Base-by-base conservation (phyloP, 2,888 invertebrate species). In the Dryadula phaetusa region DNA sequence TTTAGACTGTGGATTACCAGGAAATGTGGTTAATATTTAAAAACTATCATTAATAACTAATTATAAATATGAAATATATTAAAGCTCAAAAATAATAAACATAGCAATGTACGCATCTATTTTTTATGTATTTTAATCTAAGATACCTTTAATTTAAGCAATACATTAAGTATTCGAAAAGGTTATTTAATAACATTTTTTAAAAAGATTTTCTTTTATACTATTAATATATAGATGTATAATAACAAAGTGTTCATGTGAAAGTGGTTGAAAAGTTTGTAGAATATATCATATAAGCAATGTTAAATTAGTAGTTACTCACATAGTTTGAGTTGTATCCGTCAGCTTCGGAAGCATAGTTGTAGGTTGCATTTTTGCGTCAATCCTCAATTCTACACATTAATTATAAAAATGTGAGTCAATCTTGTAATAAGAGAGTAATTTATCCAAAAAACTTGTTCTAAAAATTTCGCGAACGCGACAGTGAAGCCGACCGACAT, bases 241-340 rank as follows among this genome's bases (percentile, higher is more conserved):
- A 25, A 25, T 49, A n/a, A 49, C 28, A 52, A 52, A 10, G 1
- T 16, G 10, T 8, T 8, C 3, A 28, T 1, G 28, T 10, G 4
- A 64, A 49, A 37, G n/a, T 18, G 32, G 18, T n/a, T 10, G 8
- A 47, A 60, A 60, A 58, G 47, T 65, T 65, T 40, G 28, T 16
- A 28, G n/a, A 20, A 64, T 58, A 40, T 47, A 49, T 40, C 25
- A 40, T 49, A 20, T 40, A 49, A 49, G 49, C 44, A 76, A 71
- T 49, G 25, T 66, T 56, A 40, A 69, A 58, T 42, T 58, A 34
- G 16, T 64, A 72, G 73, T 78, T 75, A 90, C 92, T 91, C 79
- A 93, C 93, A 93, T 90, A 75, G 89, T 89, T 87, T 93, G 92
- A 71, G 89, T 87, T 69, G 88, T 82, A 72, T 90, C 89, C 78